A percentile compares a stretch with the other conserved stretches of the same genome.
Conservation (phyloP, 2,113 vertebrate species). For the Chaetops frenatus region DNA sequence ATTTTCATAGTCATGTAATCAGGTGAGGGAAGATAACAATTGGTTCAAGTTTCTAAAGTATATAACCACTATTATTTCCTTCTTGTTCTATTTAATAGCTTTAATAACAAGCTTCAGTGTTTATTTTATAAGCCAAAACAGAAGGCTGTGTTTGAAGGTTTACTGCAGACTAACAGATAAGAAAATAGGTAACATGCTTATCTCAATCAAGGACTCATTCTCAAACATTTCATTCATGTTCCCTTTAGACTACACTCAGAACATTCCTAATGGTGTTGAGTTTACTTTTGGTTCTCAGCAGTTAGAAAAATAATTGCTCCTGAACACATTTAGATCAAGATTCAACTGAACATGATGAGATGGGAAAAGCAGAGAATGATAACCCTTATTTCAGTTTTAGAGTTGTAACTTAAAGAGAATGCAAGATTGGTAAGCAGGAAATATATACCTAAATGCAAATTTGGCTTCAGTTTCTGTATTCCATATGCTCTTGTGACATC, state of each 20-base stretch:
- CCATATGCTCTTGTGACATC: neutral
- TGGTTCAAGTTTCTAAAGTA: neutral
- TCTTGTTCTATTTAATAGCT: neutral
- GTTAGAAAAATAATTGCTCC: neutral
- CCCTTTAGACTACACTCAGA: neutral
- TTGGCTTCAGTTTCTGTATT: neutral
- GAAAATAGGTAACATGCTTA: rapidly evolving
- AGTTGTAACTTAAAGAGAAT: neutral
- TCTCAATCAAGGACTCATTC: neutral
- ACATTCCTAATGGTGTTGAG: neutral
- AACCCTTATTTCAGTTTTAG: neutral
- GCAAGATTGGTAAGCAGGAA: neutral
- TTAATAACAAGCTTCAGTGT: neutral
- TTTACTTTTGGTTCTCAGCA: neutral
- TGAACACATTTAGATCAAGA: neutral
- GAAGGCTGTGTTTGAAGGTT: neutral
- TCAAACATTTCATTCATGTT: neutral
- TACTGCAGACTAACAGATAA: neutral
- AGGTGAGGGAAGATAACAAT: neutral
- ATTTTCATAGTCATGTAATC: neutral
- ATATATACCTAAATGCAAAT: neutral
- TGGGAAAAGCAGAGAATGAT: neutral
- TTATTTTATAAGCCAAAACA: neutral
- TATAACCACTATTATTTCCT: neutral
- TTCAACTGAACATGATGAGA: neutral